Evolutionary conservation across 1,140 invertebrate genomes (phyloP).

Genomic region (Drusus annulatus): DNA sequence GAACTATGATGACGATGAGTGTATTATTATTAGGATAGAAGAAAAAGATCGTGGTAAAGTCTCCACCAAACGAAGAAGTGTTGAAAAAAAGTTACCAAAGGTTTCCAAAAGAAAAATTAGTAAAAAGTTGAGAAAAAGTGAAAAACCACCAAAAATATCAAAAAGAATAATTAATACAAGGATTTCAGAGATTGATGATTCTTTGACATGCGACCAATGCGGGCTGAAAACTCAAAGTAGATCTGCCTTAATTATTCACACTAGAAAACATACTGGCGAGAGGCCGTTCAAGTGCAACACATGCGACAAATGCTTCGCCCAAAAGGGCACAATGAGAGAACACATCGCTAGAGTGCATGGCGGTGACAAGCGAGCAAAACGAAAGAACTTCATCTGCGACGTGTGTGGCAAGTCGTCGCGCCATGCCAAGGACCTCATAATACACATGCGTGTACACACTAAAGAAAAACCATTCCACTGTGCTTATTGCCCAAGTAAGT

Average conservation of each 20-base stretch:
- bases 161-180: neutral
- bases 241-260: conserved; percentile 40
- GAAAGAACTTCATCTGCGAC: conserved; percentile 44
- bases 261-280: conserved; percentile 52
- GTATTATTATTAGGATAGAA: neutral
- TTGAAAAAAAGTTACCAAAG: neutral
- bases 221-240: neutral
- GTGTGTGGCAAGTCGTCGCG: conserved; percentile 43
- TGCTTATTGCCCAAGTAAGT: conserved; percentile 19
- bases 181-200: neutral
- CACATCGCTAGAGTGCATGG: conserved; percentile 31
- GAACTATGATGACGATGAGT: neutral
- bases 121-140: neutral
- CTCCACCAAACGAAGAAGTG: too few relatives aligned
- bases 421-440: conserved; percentile 25
- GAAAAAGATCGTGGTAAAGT: neutral
- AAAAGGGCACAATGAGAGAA: conserved; percentile 40
- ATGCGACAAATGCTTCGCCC: conserved; percentile 50
- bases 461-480: conserved; percentile 53
- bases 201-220: conserved; percentile 14
- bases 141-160: neutral
- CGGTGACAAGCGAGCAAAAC: neutral
- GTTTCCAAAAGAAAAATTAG: conserved; percentile 1
- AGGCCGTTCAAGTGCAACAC: conserved; percentile 53
- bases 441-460: conserved; percentile 48